Evolutionary conservation across 2,888 invertebrate genomes (phyloP), one percentile per base, ranked within the genome.

Genomic region (Nymphalis polychloros): DNA sequence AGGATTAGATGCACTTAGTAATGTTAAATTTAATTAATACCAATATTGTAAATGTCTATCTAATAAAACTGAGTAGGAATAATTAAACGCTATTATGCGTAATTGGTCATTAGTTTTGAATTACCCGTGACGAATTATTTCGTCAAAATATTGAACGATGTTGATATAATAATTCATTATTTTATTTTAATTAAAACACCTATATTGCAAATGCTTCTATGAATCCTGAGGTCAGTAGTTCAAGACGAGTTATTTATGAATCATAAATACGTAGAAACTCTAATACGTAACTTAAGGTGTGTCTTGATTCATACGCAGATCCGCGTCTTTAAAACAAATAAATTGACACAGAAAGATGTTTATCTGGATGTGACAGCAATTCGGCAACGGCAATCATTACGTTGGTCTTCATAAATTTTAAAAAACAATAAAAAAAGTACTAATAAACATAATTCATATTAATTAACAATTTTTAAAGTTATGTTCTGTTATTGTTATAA

Each of bases 231-330:
- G 84, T 84, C 85, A 85, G 80, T 77, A 83, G 87, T 84, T 87
- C 85, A 85, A 80, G 82, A 79, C 77, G 76, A 68, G 59, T 62
- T 50, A 62, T 52, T 47, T 68, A 67, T 75, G 71, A 78, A 75
- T 72, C 75, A 75, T 70, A 62, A 64, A 69, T 63, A 59, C 49
- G 47, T 61, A 65, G 65, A 67, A 69, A 55, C 59, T 57, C 62
- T 64, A 59, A 63, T 60, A 66, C 41, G 66, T 66, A 52, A 76
- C 69, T 74, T 70, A 71, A 78, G 76, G 69, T 76, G 74, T 75
- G 64, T 60, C 61, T 68, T 87, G 85, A 87, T 63, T 85, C 86
- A 86, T 74, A 48, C 47, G 48, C 69, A 81, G 80, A 86, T 87
- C 85, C 87, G 86, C 75, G 77, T 86, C 77, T 70, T 75, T 60